Conservation (phyloP, 2,797 vertebrate genomes). For the Varecia variegata region DNA sequence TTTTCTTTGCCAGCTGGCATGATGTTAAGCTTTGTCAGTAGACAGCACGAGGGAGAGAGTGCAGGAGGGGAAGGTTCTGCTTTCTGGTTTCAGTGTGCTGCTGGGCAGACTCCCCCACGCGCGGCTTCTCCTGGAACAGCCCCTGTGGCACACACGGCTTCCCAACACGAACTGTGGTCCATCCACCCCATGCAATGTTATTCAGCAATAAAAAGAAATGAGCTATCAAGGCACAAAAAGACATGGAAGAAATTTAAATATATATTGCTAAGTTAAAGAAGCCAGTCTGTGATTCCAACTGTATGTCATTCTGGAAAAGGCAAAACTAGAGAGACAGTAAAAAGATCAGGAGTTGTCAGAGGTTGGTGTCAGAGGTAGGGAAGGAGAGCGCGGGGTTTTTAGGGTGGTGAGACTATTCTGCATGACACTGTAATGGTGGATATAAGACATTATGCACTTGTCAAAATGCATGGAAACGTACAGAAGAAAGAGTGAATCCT, state of each 20-base stretch:
- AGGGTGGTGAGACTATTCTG: background rate
- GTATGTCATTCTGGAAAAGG: background rate
- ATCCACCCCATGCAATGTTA: background rate
- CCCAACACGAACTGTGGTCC: background rate
- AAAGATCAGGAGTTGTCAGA: background rate
- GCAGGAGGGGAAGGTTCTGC: background rate
- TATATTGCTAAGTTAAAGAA: background rate
- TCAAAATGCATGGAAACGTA: background rate
- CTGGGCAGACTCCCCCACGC: background rate
- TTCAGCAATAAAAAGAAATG: background rate
- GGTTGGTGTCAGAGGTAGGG: background rate
- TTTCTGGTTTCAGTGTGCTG: background rate
- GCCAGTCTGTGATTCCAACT: background rate
- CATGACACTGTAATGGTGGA: background rate
- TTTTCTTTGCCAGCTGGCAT: background rate
- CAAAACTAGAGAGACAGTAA: background rate
- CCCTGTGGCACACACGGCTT: background rate
- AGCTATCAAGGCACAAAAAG: background rate
- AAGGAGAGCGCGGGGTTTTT: too few relatives aligned
- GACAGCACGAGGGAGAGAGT: background rate
- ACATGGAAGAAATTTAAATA: background rate
- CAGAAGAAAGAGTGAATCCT: background rate
- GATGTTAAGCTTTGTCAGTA: background rate
- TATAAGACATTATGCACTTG: background rate
- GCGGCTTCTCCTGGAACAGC: background rate